Base-by-base conservation (phyloP, 2,888 invertebrate species). In the Spatulosminthurus flaviceps region DNA sequence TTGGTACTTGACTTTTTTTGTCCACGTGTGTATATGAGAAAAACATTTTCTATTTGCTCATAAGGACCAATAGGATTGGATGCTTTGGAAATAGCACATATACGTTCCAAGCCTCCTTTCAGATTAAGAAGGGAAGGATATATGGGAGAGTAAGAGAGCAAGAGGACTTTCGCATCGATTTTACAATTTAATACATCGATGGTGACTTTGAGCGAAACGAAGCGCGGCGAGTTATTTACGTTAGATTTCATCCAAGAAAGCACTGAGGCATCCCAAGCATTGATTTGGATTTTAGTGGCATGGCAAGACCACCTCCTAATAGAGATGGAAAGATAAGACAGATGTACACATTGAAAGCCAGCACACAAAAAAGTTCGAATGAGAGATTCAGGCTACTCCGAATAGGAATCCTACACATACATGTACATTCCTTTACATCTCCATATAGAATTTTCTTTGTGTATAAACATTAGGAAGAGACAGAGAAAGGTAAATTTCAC, bases 151-250 rank as follows among this genome's bases (percentile, higher is more conserved):
- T 9, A 34, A 28, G n/a, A 67, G 42, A 70, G 34, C 28, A 60
- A n/a, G 73, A 60, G 29, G 60, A 60, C 60, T 60, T 60, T 73
- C 22, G 11, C 71, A 79, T 79, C 77, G 80, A 80, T 80, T 80
- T 80, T 77, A 80, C 80, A 80, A 80, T 80, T 80, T 80, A 77
- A 80, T 80, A 77, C 73, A 77, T 77, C 66, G 64, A 60, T 77
- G 67, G 77, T 73, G 64, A 77, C 77, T 77, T 77, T 0, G 60
- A 60, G 64, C 29, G 26, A 43, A 69, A 67, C 43, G 76, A 43
- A 70, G 28, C 51, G 69, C 43, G 70, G 60, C 69, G 77, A 77
- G 70, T 77, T 77, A 77, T 77, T 77, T 70, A 69, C 70, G 77
- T 70, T 77, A 21, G 51, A 77, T 77, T 74, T 74, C 64, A 74